These are phyloP conservation scores for Halocynthia aurantium DNA, from an alignment of 23 tunicate genomes.

Conservation along the genomic window DNA sequence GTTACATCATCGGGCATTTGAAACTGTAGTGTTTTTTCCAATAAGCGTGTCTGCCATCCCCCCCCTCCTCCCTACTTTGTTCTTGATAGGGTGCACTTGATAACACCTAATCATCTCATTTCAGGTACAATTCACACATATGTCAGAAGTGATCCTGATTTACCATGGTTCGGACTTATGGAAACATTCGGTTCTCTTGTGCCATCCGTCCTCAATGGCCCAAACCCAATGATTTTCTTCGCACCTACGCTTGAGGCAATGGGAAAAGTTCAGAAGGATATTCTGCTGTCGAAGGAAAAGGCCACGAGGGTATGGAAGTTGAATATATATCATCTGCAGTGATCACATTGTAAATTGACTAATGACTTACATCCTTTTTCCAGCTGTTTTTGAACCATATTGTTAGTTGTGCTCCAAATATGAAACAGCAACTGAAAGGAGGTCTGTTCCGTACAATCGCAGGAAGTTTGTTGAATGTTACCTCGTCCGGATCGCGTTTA, in stretches of 20 bases:
- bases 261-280: no score
- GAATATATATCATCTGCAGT: no score
- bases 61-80: no score
- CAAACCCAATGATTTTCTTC: conserved; percentile 3
- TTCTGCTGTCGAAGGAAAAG: no score
- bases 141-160: conserved; percentile 4
- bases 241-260: conserved; percentile 4
- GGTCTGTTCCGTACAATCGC: conserved; percentile 7
- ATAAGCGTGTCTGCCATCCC: no score
- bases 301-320: no score
- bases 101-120: not conserved
- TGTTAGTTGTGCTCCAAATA: conserved; percentile 16
- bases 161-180: conserved; percentile 20
- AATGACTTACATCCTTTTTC: not conserved
- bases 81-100: no score
- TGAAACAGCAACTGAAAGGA: conserved; percentile 3
- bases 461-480: conserved; percentile 23
- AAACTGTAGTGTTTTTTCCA: no score
- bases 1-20: not conserved
- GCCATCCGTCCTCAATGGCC: conserved; percentile 11
- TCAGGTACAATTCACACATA: conserved; percentile 13
- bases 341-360: no score
- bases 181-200: conserved; percentile 11
- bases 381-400: conserved; percentile 35
- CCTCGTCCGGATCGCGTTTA: not conserved